Evolutionary conservation across 2,797 vertebrate species (phyloP), one percentile per base, ranked within the genome.

Genomic region (Antennarius maculatus): DNA sequence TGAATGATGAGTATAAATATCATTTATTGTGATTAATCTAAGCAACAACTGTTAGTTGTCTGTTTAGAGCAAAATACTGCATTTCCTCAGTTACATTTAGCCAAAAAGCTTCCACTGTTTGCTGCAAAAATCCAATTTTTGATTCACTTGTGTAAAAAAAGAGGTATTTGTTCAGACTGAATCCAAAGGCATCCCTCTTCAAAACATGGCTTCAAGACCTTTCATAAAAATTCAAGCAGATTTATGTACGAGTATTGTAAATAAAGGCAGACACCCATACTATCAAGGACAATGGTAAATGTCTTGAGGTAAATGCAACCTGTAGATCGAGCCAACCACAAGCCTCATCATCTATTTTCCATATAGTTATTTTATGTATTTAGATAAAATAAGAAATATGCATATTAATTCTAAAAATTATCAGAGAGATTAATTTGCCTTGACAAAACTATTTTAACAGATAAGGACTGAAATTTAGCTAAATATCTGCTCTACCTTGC

Each of bases 1-100:
- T 23, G 23, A 23, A 23, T 23, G 23, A 23, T 2, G 23, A 23
- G 23, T 23, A 23, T 23, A 23, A 23, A 23, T 23, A 23, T 23
- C 23, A 23, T 23, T 23, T 23, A 23, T 23, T 23, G 23, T 23
- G 1, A 23, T 23, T 23, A 23, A 23, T 23, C 2, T 23, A 23
- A 23, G 23, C 23, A 23, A 23, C 45, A 66, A 61, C 64, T 54
- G 58, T 54, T n/a, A n/a, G n/a, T n/a, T 56, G 47, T 37, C 61
- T 84, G 78, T 39, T 82, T 77, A 16, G 53, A 77, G 77, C 82
- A 83, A 69, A 72, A 23, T 23, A 23, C 23, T 23, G 23, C 23
- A 23, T 23, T 23, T 23, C 23, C 23, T 23, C 23, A 23, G 23
- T 23, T 23, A 23, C 23, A 23, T 23, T 23, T 23, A 23, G 23